These are phyloP conservation scores for Phrynocephalus guinanensis DNA, from an alignment of 2,797 vertebrate genomes.

Conservation along the genomic window DNA sequence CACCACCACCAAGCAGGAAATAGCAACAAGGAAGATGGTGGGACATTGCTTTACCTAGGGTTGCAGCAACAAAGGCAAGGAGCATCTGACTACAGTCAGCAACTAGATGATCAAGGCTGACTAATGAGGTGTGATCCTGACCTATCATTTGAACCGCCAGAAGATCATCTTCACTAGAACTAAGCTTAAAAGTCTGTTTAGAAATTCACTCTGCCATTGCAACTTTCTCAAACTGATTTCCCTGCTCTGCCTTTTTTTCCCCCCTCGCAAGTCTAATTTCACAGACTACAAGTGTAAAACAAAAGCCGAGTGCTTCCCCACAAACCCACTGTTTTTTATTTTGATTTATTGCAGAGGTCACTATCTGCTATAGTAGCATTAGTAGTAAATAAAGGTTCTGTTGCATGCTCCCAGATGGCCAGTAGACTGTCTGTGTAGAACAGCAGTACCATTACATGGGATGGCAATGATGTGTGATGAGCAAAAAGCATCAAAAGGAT, in stretches of 20 bases:
- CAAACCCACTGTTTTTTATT: not conserved
- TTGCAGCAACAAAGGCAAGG: not conserved
- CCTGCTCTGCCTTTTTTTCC: not conserved
- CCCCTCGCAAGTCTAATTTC: not conserved
- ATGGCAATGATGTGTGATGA: too few species aligned
- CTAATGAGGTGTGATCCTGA: not conserved
- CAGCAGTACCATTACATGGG: too few species aligned
- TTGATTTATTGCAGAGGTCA: not conserved
- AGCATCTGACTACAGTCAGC: not conserved
- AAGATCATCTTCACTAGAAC: not conserved
- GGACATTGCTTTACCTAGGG: not conserved
- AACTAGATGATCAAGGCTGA: not conserved
- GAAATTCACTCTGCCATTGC: not conserved
- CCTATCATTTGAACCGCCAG: not conserved
- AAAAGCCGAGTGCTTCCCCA: not conserved
- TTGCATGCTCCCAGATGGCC: not conserved
- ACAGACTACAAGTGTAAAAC: not conserved
- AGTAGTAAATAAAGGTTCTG: not conserved
- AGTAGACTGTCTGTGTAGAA: too few species aligned
- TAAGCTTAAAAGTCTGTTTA: not conserved
- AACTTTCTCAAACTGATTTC: not conserved
- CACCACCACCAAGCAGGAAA: too few species aligned
- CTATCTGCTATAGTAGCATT: not conserved
- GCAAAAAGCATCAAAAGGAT: too few species aligned
- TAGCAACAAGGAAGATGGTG: too few species aligned